Evolutionary conservation across 2,888 invertebrate species (phyloP).

Genomic region (Dioctria linearis): DNA sequence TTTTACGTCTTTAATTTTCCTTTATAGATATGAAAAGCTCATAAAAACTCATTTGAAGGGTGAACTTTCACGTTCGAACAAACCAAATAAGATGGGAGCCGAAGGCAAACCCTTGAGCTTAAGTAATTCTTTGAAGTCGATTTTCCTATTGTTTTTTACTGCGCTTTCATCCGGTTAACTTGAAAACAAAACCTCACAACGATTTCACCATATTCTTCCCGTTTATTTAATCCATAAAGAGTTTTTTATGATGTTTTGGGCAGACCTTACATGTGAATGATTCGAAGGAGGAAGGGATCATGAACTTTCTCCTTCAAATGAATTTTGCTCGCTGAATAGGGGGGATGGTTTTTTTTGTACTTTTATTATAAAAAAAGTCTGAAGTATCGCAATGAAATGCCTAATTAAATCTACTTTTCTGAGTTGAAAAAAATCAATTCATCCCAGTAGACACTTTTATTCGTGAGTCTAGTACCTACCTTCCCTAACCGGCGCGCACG

Average conservation of each 20-base stretch:
- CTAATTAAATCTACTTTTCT: too few species aligned
- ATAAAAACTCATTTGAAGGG: slow-evolving; percentile 1
- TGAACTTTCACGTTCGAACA: background rate
- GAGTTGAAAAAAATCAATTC: too few species aligned
- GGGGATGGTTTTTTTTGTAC: too few species aligned
- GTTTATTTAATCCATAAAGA: background rate
- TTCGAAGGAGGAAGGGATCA: too few species aligned
- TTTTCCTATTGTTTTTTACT: background rate
- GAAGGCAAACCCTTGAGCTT: slow-evolving; percentile 11
- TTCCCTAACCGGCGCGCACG: background rate
- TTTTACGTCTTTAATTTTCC: too few species aligned
- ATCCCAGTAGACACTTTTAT: too few species aligned
- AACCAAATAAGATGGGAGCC: background rate
- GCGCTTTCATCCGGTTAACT: slow-evolving; percentile 12
- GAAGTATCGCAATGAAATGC: too few species aligned
- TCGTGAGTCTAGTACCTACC: too few species aligned
- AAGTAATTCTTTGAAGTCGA: slow-evolving; percentile 7
- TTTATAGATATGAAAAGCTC: background rate
- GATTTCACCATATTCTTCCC: background rate
- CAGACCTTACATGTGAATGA: too few species aligned
- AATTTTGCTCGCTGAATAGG: too few species aligned
- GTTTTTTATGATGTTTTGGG: background rate
- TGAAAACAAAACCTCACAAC: background rate
- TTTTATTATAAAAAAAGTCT: too few species aligned
- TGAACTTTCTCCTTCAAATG: too few species aligned